Evolutionary conservation across 2,888 invertebrate species (phyloP), one percentile per base, ranked within the genome.

Genomic region (Alviniconcha strummeri): DNA sequence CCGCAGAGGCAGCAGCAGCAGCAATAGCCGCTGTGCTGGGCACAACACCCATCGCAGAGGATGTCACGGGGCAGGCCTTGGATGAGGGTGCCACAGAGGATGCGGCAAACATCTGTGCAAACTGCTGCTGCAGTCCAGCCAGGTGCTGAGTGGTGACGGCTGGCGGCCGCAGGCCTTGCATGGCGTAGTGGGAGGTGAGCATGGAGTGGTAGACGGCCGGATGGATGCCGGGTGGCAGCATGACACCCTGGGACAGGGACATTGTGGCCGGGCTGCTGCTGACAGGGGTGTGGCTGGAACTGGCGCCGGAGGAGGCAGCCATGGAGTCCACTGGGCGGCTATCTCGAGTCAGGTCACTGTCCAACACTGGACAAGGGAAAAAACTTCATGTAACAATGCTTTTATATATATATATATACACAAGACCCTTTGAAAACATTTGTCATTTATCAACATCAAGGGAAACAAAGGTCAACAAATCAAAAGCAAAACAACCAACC

Each of bases 201-300:
- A 84, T 82, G 83, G 86, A 83, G 72, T 86, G 86, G 78, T 86
- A 86, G 60, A 84, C 78, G 13, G 84, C 83, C 52, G 81, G 74
- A 71, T 77, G 78, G 17, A 82, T 55, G 64, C 78, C 71, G 9
- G 81, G 83, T n/a, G 82, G 84, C 3, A 75, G 69, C 19, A 82
- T 72, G 36, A 74, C 75, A 13, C 55, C 75, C 60, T 76, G 67
- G n/a, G 86, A 74, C n/a, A 76, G 71, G 78, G 80, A 72, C 13
- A 56, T 36, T 0, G 36, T 36, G 54, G 79, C 60, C 5, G 82
- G 17, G 36, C 74, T 75, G 52, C 36, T 64, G 64, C n/a, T 19
- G 36, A 78, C 1, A 17, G 55, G 64, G 64, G 17, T 15, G 64
- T n/a, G 9, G 15, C 11, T 78, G 36, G 36, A 7, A 5, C 17